Conservation (phyloP, 1,140 invertebrate genomes). For the Andrena cerasifolii region DNA sequence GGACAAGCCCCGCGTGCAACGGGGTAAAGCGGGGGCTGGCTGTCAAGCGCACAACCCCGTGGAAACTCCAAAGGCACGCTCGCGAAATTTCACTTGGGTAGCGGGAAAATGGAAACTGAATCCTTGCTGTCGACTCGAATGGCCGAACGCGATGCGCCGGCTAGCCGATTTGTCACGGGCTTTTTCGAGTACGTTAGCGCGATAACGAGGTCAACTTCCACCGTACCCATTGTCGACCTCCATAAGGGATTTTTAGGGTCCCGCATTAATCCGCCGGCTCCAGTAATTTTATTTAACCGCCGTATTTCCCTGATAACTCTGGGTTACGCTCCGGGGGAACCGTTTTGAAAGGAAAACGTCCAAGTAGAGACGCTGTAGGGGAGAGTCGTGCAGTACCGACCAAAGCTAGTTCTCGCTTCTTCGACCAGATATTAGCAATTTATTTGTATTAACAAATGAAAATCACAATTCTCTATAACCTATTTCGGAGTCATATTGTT, state of each 20-base stretch:
- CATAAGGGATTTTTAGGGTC: background rate
- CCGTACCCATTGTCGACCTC: background rate
- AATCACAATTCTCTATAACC: too few species aligned
- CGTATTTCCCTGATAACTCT: too few species aligned
- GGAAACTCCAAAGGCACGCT: slow-evolving; percentile 22
- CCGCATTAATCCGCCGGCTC: background rate
- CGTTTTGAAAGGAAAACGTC: too few species aligned
- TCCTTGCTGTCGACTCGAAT: slow-evolving; percentile 4
- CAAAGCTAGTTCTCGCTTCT: too few species aligned
- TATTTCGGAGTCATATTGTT: too few species aligned
- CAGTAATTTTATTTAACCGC: too few species aligned
- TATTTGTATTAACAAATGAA: too few species aligned
- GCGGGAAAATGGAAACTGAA: slow-evolving; percentile 27
- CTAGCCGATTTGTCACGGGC: background rate
- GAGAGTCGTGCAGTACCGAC: too few species aligned
- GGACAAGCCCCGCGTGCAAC: background rate
- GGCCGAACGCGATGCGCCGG: background rate
- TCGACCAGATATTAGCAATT: too few species aligned
- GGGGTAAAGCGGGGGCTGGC: too few species aligned
- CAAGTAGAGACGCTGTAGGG: too few species aligned
- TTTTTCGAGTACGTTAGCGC: background rate
- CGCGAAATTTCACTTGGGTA: slow-evolving; percentile 27
- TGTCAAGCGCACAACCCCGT: slow-evolving; percentile 41
- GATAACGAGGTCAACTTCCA: background rate
- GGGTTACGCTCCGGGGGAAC: too few species aligned